A percentile compares a stretch with the other conserved stretches of the same genome.
These are phyloP conservation scores for Gortyna flavago DNA, from an alignment of 2,888 invertebrate species.

Conservation along the genomic window DNA sequence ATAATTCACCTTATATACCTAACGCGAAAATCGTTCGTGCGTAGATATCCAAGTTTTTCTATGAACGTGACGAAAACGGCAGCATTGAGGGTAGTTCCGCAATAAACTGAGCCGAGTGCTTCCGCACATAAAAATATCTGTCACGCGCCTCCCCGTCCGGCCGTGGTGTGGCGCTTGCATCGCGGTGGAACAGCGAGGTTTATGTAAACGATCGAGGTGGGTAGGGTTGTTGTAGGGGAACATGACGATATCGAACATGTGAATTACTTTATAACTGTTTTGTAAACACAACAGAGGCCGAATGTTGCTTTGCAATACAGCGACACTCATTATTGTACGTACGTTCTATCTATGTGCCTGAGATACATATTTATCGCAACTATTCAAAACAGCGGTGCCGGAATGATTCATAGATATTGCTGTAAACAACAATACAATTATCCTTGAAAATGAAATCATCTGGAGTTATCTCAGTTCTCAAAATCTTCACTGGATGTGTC, in stretches of 20 bases:
- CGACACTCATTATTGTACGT: background rate
- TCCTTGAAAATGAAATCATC: background rate
- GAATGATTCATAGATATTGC: background rate
- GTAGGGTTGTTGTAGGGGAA: constrained; percentile 52
- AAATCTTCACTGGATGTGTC: background rate
- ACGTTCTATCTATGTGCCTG: background rate
- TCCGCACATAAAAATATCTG: constrained; percentile 79
- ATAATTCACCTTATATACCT: background rate
- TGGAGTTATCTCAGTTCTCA: background rate
- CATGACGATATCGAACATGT: background rate
- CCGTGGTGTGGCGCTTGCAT: constrained; percentile 54
- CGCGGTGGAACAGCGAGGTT: constrained; percentile 57
- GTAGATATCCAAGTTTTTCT: constrained; percentile 54
- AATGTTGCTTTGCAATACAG: background rate
- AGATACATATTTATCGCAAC: background rate
- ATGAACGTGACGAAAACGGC: constrained; percentile 53
- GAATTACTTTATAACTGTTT: background rate
- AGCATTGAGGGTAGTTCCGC: constrained; percentile 59
- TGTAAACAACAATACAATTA: background rate
- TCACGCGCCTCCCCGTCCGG: constrained; percentile 63
- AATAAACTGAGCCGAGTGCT: constrained; percentile 73
- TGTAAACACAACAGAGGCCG: background rate
- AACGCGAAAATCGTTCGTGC: constrained; percentile 34
- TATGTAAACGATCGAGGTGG: constrained; percentile 60
- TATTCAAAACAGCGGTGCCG: background rate